Evolutionary conservation across 2,113 vertebrate species (phyloP), one percentile per base, ranked within the genome.

Genomic region (Poecilia latipinna): DNA sequence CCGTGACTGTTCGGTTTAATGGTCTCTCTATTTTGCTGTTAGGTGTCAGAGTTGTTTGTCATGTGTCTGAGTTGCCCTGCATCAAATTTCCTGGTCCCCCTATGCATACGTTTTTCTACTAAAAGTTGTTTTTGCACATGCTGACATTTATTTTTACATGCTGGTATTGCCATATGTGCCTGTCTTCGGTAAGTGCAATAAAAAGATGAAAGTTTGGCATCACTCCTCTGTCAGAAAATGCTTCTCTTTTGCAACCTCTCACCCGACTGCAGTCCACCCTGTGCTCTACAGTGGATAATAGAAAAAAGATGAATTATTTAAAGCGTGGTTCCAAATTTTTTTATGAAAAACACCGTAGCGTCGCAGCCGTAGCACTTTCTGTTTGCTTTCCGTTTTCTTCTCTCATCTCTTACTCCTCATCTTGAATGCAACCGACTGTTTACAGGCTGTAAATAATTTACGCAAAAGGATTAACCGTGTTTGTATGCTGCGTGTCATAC

Each of bases 381-480:
- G 15, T 32, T 33, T 48, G 37, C 28, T 29, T 54, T 39, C 24
- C 35, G 11, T 37, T 37, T 60, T 5, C 15, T 33, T 24, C 33
- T 66, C 62, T 57, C 48, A 22, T n/a, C 17, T 71, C 26, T 77
- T 2, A 3, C 1, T 61, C 61, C 60, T n/a, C 10, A 33, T 63
- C 64, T 29, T 12, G 15, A 65, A 61, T 31, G 39, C 35, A 28
- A n/a, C 66, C 67, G 70, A 61, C 35, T 72, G 66, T 86, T 79
- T 78, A 80, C 72, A 63, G 33, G 22, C 72, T 83, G 62, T 83
- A 73, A 88, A 85, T 88, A 85, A 81, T 82, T 65, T 57, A 35
- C 72, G 72, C 65, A 60, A 72, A 72, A 74, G 69, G 15, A 78
- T 84, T 72, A 80, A 72, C 64, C 31, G 72, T 78, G 80, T 69